These are phyloP conservation scores for Ophioderma brevispina DNA, from an alignment of 35 echinoderm and acorn worm genomes.

Conservation along the genomic window DNA sequence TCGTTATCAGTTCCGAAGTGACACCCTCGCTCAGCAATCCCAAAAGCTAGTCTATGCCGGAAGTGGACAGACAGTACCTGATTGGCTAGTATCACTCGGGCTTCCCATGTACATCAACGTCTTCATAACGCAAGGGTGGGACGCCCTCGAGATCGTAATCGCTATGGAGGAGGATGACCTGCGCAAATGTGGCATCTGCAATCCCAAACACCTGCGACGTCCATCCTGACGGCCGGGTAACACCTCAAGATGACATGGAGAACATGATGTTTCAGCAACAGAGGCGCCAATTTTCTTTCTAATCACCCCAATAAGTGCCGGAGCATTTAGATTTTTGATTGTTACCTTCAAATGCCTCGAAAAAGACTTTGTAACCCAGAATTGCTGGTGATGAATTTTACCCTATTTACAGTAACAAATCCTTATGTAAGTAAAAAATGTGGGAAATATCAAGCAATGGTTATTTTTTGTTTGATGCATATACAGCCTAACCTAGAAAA, in stretches of 20 bases:
- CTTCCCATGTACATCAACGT: conserved; percentile 92
- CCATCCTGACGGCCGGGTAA: conserved; percentile 60
- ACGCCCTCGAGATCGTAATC: conserved; percentile 83
- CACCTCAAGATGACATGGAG: conserved; percentile 61
- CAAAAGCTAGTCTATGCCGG: conserved; percentile 68
- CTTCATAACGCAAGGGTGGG: conserved; percentile 88
- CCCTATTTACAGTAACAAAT: too few species aligned
- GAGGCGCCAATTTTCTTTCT: background rate
- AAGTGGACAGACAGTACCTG: conserved; percentile 53
- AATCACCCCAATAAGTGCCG: background rate
- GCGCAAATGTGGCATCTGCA: conserved; percentile 74
- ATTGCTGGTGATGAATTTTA: too few species aligned
- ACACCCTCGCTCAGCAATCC: conserved; percentile 74
- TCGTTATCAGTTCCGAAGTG: conserved; percentile 86
- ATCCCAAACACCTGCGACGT: conserved; percentile 81
- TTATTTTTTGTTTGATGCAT: too few species aligned
- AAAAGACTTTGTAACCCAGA: too few species aligned
- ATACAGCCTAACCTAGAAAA: too few species aligned
- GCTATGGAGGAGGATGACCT: conserved; percentile 94
- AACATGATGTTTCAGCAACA: background rate
- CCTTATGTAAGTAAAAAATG: too few species aligned
- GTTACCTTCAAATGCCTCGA: too few species aligned
- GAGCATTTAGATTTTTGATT: too few species aligned
- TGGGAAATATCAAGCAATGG: too few species aligned
- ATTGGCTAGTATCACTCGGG: conserved; percentile 88